Evolutionary conservation across 2,113 vertebrate species (phyloP), one percentile per base, ranked within the genome.

Genomic region (Apus apus): DNA sequence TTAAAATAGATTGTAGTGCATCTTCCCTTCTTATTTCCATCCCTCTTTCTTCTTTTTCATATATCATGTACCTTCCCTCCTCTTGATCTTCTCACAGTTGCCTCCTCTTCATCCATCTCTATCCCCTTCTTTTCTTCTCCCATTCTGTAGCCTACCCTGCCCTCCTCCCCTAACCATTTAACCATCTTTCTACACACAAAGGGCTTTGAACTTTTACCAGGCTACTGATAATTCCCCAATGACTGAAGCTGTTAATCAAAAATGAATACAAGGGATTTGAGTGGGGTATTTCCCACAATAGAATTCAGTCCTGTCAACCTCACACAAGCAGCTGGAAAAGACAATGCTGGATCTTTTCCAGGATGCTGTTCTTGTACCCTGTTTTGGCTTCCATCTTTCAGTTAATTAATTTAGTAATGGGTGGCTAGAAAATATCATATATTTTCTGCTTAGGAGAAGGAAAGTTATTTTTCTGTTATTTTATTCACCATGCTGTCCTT

Each of bases 181-280:
- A 65, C 45, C 79, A 19, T 94, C 90, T 94, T 89, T 84, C 68
- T 78, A 86, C 62, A 36, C 72, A 96, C 87, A 96, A 91, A 97
- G 84, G 93, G 45, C 94, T 94, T 95, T 96, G 90, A 96, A 95
- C 92, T 94, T 96, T 95, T 94, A 95, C 85, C 65, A 90, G 68
- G 62, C 85, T 89, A 60, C 79, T 88, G 64, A 51, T 94, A 90
- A 81, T 93, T 92, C 93, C 85, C 79, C 45, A 53, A 2, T 40
- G 90, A 72, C 83, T 92, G 25, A 88, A 92, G 83, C 88, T 16
- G 56, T 96, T 96, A 93, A 95, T 96, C 85, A 96, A 94, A 97
- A 97, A 88, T 74, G 92, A 96, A 50, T 92, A 96, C 87, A 91
- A 96, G 96, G 94, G 93, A 93, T 90, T 81, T 65, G 80, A 94